Evolutionary conservation across 2,113 vertebrate species (phyloP), one percentile per base, ranked within the genome.

Genomic region (Pantherophis guttatus): DNA sequence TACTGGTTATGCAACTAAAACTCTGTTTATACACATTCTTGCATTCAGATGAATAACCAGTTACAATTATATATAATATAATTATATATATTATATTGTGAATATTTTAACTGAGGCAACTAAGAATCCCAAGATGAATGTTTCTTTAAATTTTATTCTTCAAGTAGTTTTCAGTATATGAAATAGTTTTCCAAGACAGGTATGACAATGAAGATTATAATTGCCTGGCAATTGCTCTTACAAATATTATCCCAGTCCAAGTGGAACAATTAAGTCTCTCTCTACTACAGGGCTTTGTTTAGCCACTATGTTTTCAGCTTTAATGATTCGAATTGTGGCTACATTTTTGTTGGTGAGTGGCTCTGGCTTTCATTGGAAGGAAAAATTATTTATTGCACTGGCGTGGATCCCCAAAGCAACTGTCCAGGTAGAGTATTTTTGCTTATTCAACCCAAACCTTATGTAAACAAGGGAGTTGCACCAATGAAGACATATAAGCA

Each of bases 371-470:
- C 98, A 97, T 95, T 93, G 99, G 88, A 99, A 99, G 94, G 99
- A 99, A 97, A 99, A 99, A 93, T 24, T 99, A 90, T 99, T 99
- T 97, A 98, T 99, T 93, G 97, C 99, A 9, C 95, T 99, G 95
- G 98, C 99, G 33, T 99, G 99, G 99, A 97, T 99, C 94, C 99
- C 99, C 0, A 99, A 99, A 97, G 99, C 99, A 70, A 99, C 99
- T 50, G 99, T 99, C 2, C 99, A 99, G 98, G 99, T 99, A 97
- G 96, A 70, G 12, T 85, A 89, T 15, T 8, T 57, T 39, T 89
- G 53, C 58, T 53, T 75, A 86, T 9, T 21, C 13, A 0, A 59
- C 29, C 12, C 8, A 21, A 21, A 29, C 2, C 48, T 81, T 44
- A 81, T 81, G 8, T 39, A 44, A 81, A 23, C 17, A 44, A 81